Evolutionary conservation across 2,888 invertebrate species (phyloP).

Genomic region (Phaonia tiefii): DNA sequence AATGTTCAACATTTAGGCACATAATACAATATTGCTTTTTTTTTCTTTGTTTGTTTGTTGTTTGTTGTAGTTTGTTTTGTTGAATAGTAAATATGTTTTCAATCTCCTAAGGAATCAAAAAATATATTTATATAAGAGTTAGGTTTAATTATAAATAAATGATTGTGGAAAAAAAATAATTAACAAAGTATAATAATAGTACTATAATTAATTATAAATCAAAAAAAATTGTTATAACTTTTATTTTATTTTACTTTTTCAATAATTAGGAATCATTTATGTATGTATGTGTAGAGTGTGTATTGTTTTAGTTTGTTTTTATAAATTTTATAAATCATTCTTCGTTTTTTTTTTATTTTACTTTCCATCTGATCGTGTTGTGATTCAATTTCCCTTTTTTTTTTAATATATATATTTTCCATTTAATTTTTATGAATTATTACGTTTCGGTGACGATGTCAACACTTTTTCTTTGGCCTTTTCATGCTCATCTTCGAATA

Average conservation of each 20-base stretch:
- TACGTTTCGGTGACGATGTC: constrained; percentile 82
- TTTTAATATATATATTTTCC: constrained; percentile 49
- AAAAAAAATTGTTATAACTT: constrained; percentile 18
- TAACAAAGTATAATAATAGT: constrained; percentile 39
- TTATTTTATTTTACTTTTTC: constrained; percentile 22
- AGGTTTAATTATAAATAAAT: constrained; percentile 28
- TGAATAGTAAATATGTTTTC: constrained; percentile 4
- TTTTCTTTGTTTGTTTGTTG: constrained; percentile 8
- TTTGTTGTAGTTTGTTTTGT: not conserved
- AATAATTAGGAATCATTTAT: constrained; percentile 63
- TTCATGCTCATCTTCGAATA: constrained; percentile 83
- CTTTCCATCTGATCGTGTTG: not conserved
- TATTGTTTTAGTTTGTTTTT: constrained; percentile 39
- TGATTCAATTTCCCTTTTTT: constrained; percentile 23
- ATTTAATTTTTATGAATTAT: constrained; percentile 68
- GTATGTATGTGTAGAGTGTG: constrained; percentile 33
- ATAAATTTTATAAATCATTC: constrained; percentile 68
- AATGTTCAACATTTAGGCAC: constrained; percentile 79
- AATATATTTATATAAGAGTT: constrained; percentile 12
- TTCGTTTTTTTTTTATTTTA: not conserved
- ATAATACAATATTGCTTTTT: constrained; percentile 75
- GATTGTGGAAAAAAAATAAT: constrained; percentile 21
- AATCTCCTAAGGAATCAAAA: constrained; percentile 35
- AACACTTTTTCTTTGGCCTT: constrained; percentile 82
- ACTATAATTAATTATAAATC: constrained; percentile 46